These are phyloP conservation scores for Amphiprion percula DNA, from an alignment of 2,113 vertebrate species.

Conservation along the genomic window DNA sequence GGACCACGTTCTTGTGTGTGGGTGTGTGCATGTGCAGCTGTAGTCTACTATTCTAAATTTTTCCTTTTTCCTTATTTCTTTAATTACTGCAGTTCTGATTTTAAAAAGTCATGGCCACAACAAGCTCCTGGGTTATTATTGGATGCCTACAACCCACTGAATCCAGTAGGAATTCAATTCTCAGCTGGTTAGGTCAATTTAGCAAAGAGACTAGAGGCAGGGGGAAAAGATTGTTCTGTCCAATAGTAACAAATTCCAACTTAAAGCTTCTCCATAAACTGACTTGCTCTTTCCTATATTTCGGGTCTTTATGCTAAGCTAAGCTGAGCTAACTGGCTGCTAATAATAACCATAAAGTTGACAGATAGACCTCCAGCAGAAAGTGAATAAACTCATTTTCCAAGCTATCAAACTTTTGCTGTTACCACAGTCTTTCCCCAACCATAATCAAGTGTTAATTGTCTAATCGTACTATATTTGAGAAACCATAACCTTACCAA, in stretches of 20 bases:
- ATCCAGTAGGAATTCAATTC: too few relatives aligned
- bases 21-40: background rate
- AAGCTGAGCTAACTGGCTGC: conserved; percentile 8
- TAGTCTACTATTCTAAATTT: background rate
- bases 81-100: background rate
- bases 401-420: too few relatives aligned
- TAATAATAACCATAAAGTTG: background rate
- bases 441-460: too few relatives aligned
- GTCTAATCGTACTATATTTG: background rate
- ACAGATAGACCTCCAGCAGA: too few relatives aligned
- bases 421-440: too few relatives aligned
- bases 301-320: background rate
- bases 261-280: too few relatives aligned
- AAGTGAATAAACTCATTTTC: too few relatives aligned
- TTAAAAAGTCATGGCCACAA: background rate
- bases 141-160: background rate
- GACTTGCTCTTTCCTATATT: background rate
- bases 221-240: too few relatives aligned
- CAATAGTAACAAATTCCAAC: background rate
- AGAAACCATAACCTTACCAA: background rate
- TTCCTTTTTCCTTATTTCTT: conserved; percentile 15
- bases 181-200: too few relatives aligned
- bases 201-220: too few relatives aligned
- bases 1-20: conserved; percentile 24
- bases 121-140: background rate